Base-by-base conservation (phyloP, 2,888 invertebrate species). In the Amiota communis region DNA sequence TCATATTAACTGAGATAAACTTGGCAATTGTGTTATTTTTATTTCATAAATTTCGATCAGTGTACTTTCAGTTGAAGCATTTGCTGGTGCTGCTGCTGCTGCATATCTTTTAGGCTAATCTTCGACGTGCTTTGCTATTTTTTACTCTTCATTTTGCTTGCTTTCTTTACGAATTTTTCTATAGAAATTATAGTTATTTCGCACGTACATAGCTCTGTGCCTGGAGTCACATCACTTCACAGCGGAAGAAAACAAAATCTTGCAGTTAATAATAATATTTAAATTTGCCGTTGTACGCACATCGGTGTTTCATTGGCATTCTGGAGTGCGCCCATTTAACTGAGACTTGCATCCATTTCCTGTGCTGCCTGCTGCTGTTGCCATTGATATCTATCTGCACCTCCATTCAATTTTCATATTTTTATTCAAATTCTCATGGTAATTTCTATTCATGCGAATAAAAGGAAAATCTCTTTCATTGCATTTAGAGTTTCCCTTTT, bases 181-280 rank as follows among this genome's bases (percentile, higher is more conserved):
- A n/a, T 63, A n/a, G n/a, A 63, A 63, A 63, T 63, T 63, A 63
- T 63, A 63, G 63, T n/a, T 63, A 63, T 63, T 63, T 17, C 23
- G 13, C 20, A 68, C 68, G 51, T 68, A 68, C 68, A 23, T 68
- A 23, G 53, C 20, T 23, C n/a, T 46, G 13, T 46, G 20, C 1
- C 53, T 53, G 53, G 3, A n/a, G 12, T 12, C 53, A n/a, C 13
- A 4, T 10, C 13, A n/a, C 53, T 53, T 53, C 53, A 4, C 53
- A n/a, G 53, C 53, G n/a, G 53, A 12, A 3, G 53, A n/a, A 53
- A n/a, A n/a, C n/a, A n/a, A n/a, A n/a, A 53, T 53, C 13, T 53
- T 67, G 72, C 79, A 74, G 83, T 81, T 81, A 83, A 83, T 82
- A 85, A 84, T 82, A 80, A 79, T 83, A 83, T 83, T 83, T 83